Conservation (phyloP, 2,113 vertebrate species). For the Myxocyprinus asiaticus region DNA sequence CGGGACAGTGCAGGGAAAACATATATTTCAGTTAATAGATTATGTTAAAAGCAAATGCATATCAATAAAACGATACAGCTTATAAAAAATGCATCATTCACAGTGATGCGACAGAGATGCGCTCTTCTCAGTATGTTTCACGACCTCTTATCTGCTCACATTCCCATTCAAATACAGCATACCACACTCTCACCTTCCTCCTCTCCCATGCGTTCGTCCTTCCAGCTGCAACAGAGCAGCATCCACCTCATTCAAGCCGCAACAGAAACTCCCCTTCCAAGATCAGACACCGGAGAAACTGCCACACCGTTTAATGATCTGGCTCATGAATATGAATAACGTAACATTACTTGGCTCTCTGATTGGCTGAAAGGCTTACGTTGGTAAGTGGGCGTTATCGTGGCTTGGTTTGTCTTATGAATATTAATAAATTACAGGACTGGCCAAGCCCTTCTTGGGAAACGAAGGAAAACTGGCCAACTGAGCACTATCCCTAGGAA, state of each 20-base stretch:
- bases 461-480: conserved; percentile 58
- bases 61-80: no score
- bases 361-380: no score
- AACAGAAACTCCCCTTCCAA: conserved; percentile 57
- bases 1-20: no score
- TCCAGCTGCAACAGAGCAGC: conserved; percentile 94
- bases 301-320: conserved; percentile 12
- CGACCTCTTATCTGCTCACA: conserved; percentile 13
- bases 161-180: not conserved
- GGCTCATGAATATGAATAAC: not conserved
- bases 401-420: not conserved
- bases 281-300: conserved; percentile 62
- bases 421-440: no score
- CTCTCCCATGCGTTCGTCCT: conserved; percentile 95
- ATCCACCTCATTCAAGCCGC: conserved; percentile 89
- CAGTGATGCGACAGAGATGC: not conserved
- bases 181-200: conserved; percentile 82
- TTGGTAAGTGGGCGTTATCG: no score
- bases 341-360: not conserved
- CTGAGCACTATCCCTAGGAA: conserved; percentile 49
- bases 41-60: not conserved
- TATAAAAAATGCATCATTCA: no score
- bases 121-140: not conserved
- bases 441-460: not conserved
- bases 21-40: not conserved